Base-by-base conservation (phyloP, 2,888 invertebrate genomes). In the Halictus ligatus region DNA sequence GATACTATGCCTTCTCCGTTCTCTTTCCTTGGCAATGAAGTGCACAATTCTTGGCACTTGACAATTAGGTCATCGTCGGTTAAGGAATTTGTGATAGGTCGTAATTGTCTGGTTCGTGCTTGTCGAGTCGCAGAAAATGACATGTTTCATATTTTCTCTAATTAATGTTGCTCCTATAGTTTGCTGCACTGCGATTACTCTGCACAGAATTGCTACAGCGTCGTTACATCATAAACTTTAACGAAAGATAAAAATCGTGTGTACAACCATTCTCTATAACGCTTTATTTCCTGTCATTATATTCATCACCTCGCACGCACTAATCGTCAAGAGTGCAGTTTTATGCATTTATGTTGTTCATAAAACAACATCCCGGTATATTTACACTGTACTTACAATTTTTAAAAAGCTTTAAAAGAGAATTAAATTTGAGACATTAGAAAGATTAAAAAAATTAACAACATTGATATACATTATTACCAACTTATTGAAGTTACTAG, bases 21-120 rank as follows among this genome's bases (percentile, higher is more conserved):
- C 64, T 29, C 15, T 29, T 29, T 64, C 64, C 64, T 64, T 64
- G 64, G 29, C 64, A 64, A 15, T 64, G 64, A 64, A 64, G 29
- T 15, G 64, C 29, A 64, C 25, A 60, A 60, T 60, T 25, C 29
- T 64, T 64, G 29, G 64, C 64, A 64, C 64, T 64, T 64, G 64
- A 64, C 64, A 29, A 64, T 64, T 29, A 64, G 60, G 60, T 60
- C 60, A 60, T 29, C 60, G 60, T 25, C 25, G 25, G 25, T 60
- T 60, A 60, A 60, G 25, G 60, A 29, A 60, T 60, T 60, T 25
- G 25, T 60, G 60, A 60, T 60, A 25, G 60, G 25, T 60, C 60
- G 60, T 60, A 60, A 60, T 25, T 25, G 60, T 0, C 25, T 13
- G 60, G 60, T 15, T 60, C 60, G 25, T 25, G 60, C 25, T 25